phyloP scores from a whole-genome alignment of 2,888 invertebrate genomes.

The Malthinus seriepunctatus region DNA sequence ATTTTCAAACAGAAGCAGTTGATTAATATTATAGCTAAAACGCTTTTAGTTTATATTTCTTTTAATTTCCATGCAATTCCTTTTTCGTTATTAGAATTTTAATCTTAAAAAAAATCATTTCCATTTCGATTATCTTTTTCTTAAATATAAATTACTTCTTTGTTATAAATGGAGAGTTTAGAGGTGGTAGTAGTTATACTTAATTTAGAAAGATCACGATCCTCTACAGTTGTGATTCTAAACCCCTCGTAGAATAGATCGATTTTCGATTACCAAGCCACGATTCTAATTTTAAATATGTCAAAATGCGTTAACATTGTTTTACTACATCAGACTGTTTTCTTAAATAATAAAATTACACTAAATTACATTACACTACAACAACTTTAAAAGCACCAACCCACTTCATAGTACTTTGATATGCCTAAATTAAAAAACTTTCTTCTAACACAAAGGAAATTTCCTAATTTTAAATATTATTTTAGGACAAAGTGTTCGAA shows the following conservation, averaged over 20 bases:
- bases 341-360: constrained; percentile 8
- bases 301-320: constrained; percentile 18
- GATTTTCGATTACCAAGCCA: constrained; percentile 16
- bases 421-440: neutral
- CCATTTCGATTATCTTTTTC: constrained; percentile 32
- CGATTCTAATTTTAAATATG: constrained; percentile 19
- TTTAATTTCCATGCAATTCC: neutral
- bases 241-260: constrained; percentile 11
- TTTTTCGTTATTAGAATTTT: neutral
- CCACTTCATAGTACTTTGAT: neutral
- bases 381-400: constrained; percentile 1
- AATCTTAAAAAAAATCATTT: constrained; percentile 14
- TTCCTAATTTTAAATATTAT: no score
- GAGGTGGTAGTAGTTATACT: constrained; percentile 1
- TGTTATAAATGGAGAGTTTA: neutral
- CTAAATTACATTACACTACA: constrained; percentile 13
- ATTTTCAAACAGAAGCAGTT: no score
- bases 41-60: neutral
- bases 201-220: constrained; percentile 14
- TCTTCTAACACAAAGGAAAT: neutral
- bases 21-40: neutral
- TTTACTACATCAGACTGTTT: constrained; percentile 11
- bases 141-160: constrained; percentile 18
- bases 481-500: no score
- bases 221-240: constrained; percentile 11